Evolutionary conservation across 2,113 vertebrate genomes (phyloP), one percentile per base, ranked within the genome.

Genomic region (Crotalus viridis): DNA sequence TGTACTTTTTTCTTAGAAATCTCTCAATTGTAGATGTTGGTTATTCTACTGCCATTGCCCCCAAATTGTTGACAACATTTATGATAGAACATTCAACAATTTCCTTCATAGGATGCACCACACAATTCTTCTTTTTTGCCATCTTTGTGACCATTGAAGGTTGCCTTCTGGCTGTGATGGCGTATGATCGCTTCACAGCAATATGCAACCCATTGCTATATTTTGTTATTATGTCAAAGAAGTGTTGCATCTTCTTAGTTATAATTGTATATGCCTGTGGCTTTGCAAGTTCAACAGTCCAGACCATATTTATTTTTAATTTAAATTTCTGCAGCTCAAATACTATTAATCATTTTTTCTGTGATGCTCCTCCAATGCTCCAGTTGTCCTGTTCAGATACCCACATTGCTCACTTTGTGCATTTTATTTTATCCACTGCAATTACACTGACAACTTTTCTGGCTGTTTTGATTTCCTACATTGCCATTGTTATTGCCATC

Each of bases 61-160:
- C 97, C 74, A 97, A 94, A 89, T 93, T 95, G 96, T 94, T 97
- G 87, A 52, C 92, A 92, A 96, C 96, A 88, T 95, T 96, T 90
- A 52, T 97, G 10, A 94, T 15, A 5, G 88, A 90, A 28, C 95
- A 89, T 59, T 96, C 96, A 88, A 94, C 91, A 54, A 96, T 97
- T 28, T 91, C 95, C 0, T 97, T 97, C 51, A 93, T 10, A 56
- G 93, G 55, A 28, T 98, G 97, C 26, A 94, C 97, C 57, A 94
- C 96, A 19, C 97, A 97, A 85, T 93, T 98, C 64, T 97, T 97
- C 33, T 96, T 97, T 5, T 93, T 97, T 88, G 97, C 97, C 8
- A 92, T 97, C 4, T 89, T 91, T 39, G 96, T 97, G 0, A 96
- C 95, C 33, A 94, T 95, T 0, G 97, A 97, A 96, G 97, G 96